These are phyloP conservation scores for Psilopsiagon aurifrons DNA, from an alignment of 2,113 vertebrate genomes.

Conservation along the genomic window DNA sequence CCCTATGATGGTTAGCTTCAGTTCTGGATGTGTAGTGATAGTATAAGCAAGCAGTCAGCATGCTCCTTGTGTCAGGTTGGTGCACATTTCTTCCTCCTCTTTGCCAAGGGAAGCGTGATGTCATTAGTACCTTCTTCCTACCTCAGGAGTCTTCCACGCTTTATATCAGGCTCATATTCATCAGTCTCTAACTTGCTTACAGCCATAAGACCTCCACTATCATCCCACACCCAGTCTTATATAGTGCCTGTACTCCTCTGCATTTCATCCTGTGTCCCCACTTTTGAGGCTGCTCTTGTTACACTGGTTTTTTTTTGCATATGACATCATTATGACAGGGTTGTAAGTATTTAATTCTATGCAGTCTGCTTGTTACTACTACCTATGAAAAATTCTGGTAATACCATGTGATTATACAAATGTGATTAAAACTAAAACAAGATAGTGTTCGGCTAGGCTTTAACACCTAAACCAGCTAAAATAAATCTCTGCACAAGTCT, in stretches of 20 bases:
- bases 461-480: background rate
- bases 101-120: background rate
- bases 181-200: background rate
- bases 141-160: background rate
- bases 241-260: background rate
- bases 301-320: background rate
- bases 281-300: background rate
- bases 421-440: background rate
- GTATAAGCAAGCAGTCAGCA: background rate
- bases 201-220: background rate
- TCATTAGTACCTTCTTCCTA: background rate
- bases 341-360: background rate
- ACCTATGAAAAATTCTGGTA: background rate
- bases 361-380: background rate
- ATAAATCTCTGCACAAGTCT: background rate
- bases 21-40: background rate
- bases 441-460: background rate
- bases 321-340: background rate
- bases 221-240: background rate
- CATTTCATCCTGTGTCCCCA: background rate
- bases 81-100: background rate
- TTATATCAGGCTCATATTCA: background rate
- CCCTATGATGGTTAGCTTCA: background rate
- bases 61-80: background rate
- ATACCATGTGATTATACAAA: background rate